A percentile compares a stretch with the other conserved stretches of the same genome.
phyloP scores from a whole-genome alignment of 2,888 invertebrate genomes.

The Cephus pygmeus region DNA sequence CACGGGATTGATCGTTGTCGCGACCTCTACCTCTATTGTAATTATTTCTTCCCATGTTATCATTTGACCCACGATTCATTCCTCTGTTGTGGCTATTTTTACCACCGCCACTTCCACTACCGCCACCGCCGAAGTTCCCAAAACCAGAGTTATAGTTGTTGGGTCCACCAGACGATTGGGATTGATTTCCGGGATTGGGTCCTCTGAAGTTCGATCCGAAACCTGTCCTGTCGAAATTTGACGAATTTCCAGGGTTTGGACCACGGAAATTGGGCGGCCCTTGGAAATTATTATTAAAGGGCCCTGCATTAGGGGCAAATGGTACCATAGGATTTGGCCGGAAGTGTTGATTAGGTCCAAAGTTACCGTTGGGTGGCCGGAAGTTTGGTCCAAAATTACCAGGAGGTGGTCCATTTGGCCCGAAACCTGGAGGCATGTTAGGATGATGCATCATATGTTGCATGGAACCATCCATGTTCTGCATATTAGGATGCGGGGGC shows the following conservation, averaged over 20 bases:
- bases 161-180: constrained; percentile 28
- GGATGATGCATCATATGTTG: constrained; percentile 57
- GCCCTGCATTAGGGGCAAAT: constrained; percentile 44
- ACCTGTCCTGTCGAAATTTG: constrained; percentile 55
- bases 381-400: constrained; percentile 50
- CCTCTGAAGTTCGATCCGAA: constrained; percentile 55
- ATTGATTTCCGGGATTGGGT: constrained; percentile 44
- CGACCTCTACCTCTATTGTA: constrained; percentile 54
- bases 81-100: constrained; percentile 52
- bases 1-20: constrained; percentile 48
- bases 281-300: constrained; percentile 49
- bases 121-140: constrained; percentile 9
- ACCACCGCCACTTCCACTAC: constrained; percentile 30
- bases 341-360: constrained; percentile 55
- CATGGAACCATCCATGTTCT: constrained; percentile 48
- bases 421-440: constrained; percentile 54
- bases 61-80: constrained; percentile 45
- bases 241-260: constrained; percentile 44
- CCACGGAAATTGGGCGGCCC: constrained; percentile 57
- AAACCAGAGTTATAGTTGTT: constrained; percentile 22
- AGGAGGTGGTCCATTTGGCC: constrained; percentile 54
- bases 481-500: constrained; percentile 20
- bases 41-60: constrained; percentile 45
- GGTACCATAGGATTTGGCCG: constrained; percentile 53
- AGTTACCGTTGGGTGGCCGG: constrained; percentile 54